These are phyloP conservation scores for Vulpes ferrilata DNA, from an alignment of 2,113 vertebrate genomes.

Conservation along the genomic window DNA sequence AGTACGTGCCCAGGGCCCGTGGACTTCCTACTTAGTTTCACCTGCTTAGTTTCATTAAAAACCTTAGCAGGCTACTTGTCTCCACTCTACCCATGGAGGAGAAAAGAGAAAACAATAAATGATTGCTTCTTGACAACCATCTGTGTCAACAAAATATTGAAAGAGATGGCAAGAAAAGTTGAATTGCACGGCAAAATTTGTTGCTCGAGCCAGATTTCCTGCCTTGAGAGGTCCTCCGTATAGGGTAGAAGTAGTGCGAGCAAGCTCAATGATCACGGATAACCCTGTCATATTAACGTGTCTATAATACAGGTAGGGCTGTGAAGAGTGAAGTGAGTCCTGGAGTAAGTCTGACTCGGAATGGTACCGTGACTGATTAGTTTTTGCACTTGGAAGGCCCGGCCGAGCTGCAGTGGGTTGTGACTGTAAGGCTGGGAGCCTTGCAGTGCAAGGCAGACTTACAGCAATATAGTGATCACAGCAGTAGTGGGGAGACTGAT, in stretches of 20 bases:
- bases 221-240: background rate
- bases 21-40: background rate
- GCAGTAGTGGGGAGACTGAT: background rate
- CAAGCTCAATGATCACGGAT: accelerated
- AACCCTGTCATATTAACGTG: background rate
- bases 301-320: background rate
- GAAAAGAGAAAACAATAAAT: background rate
- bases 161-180: background rate
- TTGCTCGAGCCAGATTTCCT: background rate
- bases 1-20: background rate
- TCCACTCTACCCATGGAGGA: background rate
- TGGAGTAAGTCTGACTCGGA: background rate
- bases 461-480: background rate
- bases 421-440: background rate
- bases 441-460: background rate
- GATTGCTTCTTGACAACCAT: background rate
- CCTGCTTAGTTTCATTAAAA: background rate
- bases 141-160: background rate
- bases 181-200: background rate
- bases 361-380: background rate
- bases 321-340: background rate
- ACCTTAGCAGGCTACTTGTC: background rate
- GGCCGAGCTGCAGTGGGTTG: background rate
- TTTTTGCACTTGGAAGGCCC: background rate
- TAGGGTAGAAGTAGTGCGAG: background rate